These are phyloP conservation scores for Drosophila lacteicornis DNA, from an alignment of 1,140 invertebrate genomes.

Conservation along the genomic window DNA sequence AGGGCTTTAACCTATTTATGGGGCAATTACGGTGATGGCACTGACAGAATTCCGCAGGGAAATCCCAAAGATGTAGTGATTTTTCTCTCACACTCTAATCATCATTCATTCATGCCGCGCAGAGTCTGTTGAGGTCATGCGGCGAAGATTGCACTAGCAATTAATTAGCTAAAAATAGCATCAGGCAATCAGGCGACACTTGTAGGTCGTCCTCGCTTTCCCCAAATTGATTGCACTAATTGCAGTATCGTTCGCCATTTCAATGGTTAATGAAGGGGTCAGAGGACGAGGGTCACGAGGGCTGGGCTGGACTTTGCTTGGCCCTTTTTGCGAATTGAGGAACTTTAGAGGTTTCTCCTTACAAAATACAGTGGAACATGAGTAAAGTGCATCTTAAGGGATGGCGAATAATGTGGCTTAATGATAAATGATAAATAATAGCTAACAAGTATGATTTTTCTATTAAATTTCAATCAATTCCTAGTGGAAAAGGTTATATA, in stretches of 20 bases:
- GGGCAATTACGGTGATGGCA: conserved; percentile 35
- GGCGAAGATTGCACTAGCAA: conserved; percentile 20
- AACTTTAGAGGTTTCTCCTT: conserved; percentile 45
- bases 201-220: conserved; percentile 20
- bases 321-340: not conserved
- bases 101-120: not conserved
- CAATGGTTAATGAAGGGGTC: conserved; percentile 4
- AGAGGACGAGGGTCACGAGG: not conserved
- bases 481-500: not conserved
- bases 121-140: conserved; percentile 12
- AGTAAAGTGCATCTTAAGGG: not conserved
- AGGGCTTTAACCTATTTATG: conserved; percentile 59
- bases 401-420: too few relatives aligned
- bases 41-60: conserved; percentile 22
- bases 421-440: not conserved
- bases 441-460: not conserved
- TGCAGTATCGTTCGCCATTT: conserved; percentile 28
- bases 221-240: conserved; percentile 42
- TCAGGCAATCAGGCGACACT: conserved; percentile 52
- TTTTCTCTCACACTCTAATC: conserved; percentile 7
- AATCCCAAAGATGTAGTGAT: conserved; percentile 18
- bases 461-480: not conserved
- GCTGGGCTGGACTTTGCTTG: not conserved
- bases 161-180: conserved; percentile 58
- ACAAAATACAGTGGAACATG: conserved; percentile 8